Conservation (phyloP, 2,888 invertebrate species). For the Galeopsomyia nigrocyanea region DNA sequence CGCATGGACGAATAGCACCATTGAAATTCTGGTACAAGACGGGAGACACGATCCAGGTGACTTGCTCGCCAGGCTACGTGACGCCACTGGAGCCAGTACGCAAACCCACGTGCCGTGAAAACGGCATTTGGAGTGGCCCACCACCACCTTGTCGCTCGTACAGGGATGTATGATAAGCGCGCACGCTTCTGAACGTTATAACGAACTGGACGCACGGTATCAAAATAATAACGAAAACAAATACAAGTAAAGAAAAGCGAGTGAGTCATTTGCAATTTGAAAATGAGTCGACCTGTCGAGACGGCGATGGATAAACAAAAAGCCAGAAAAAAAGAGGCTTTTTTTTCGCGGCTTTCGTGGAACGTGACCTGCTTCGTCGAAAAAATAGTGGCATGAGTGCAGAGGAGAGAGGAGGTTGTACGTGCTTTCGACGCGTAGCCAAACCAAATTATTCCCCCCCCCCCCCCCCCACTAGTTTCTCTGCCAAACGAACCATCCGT, state of each 20-base stretch:
- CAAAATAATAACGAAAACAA: too few relatives aligned
- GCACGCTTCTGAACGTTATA: not conserved
- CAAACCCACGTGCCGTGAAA: constrained; percentile 75
- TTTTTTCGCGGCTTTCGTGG: constrained; percentile 22
- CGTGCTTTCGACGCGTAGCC: constrained; percentile 11
- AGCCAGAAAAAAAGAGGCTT: constrained; percentile 6
- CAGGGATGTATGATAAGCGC: constrained; percentile 71
- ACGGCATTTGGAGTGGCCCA: constrained; percentile 79
- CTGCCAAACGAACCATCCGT: constrained; percentile 31
- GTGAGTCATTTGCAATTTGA: not conserved
- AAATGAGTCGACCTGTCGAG: not conserved
- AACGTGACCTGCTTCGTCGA: constrained; percentile 34
- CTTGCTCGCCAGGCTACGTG: constrained; percentile 78
- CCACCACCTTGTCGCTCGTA: constrained; percentile 79
- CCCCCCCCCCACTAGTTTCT: not conserved
- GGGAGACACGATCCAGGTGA: constrained; percentile 79
- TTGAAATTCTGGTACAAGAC: constrained; percentile 82
- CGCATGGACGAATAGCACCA: constrained; percentile 79
- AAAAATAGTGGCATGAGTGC: constrained; percentile 23
- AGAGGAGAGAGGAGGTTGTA: not conserved
- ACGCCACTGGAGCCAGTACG: constrained; percentile 71
- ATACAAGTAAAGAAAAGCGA: not conserved
- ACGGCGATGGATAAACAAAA: not conserved
- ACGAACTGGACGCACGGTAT: not conserved
- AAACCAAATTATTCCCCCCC: constrained; percentile 36